These are phyloP conservation scores for Oryctes rhinoceros DNA, from an alignment of 1,140 invertebrate species.

Conservation along the genomic window DNA sequence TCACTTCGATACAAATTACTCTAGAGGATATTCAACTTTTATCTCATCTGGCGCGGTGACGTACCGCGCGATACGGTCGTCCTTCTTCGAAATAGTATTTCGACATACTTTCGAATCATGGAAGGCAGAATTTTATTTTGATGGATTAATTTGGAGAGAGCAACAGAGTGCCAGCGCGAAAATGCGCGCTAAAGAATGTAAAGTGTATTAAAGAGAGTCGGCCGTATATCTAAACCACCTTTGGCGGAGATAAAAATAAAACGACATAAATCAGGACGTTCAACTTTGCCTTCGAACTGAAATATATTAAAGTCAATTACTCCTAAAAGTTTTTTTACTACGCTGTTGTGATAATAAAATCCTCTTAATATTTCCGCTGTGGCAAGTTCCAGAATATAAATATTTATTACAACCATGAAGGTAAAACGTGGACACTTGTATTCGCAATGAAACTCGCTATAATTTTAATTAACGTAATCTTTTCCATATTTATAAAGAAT, in stretches of 20 bases:
- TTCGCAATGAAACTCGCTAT: too few relatives aligned
- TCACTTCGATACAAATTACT: constrained; percentile 33
- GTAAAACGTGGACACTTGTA: too few relatives aligned
- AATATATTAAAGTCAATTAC: constrained; percentile 13
- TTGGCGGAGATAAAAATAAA: constrained; percentile 1
- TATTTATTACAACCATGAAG: too few relatives aligned
- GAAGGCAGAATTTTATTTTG: constrained; percentile 5
- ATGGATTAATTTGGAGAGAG: background rate
- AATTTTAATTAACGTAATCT: too few relatives aligned
- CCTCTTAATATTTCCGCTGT: too few relatives aligned
- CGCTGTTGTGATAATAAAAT: too few relatives aligned
- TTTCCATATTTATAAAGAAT: too few relatives aligned
- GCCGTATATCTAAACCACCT: background rate
- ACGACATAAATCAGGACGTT: constrained; percentile 17
- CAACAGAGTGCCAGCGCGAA: background rate
- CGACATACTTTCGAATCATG: background rate
- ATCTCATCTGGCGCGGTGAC: constrained; percentile 31
- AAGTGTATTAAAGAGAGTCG: background rate
- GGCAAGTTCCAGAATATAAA: too few relatives aligned
- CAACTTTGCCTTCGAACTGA: constrained; percentile 14
- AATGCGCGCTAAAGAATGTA: background rate
- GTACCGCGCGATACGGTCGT: background rate
- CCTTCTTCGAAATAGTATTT: constrained; percentile 25
- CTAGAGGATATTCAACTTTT: constrained; percentile 36
- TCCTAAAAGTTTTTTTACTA: background rate